Percentiles rank a stretch among this genome's conserved stretches.
Conservation (phyloP, 2,888 invertebrate genomes). For the Drosophila sordidapex region DNA sequence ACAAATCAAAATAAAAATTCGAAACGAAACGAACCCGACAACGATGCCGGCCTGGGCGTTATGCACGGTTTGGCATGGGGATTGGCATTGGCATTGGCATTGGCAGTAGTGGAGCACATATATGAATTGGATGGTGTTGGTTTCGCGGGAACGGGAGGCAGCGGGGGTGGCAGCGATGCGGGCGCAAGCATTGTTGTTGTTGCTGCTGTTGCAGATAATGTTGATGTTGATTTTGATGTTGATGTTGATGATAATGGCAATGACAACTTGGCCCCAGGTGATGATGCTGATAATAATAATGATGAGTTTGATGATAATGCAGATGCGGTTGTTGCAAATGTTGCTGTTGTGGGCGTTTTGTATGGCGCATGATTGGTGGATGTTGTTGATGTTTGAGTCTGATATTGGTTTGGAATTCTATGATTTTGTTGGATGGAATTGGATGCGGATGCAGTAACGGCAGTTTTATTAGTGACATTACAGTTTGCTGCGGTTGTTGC, state of each 20-base stretch:
- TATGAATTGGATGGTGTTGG: conserved; percentile 56
- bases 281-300: conserved; percentile 40
- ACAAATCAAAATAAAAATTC: conserved; percentile 60
- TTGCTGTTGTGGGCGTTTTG: conserved; percentile 48
- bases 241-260: conserved; percentile 48
- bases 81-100: conserved; percentile 40
- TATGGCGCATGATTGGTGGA: conserved; percentile 63
- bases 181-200: conserved; percentile 45
- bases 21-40: conserved; percentile 82
- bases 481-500: conserved; percentile 74
- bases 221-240: conserved; percentile 36
- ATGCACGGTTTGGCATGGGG: conserved; percentile 83
- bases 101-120: conserved; percentile 58
- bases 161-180: conserved; percentile 53
- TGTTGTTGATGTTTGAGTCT: conserved; percentile 33
- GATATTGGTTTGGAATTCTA: conserved; percentile 57
- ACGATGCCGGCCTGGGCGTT: conserved; percentile 85
- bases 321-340: conserved; percentile 23
- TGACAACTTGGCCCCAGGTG: conserved; percentile 50
- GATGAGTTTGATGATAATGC: conserved; percentile 22
- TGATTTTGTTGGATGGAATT: conserved; percentile 39
- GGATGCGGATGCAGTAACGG: conserved; percentile 63
- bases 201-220: conserved; percentile 42
- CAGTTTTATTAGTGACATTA: conserved; percentile 79
- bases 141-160: conserved; percentile 56